phyloP scores from a whole-genome alignment of 2,888 invertebrate species.

The Antheraea assamensis region DNA sequence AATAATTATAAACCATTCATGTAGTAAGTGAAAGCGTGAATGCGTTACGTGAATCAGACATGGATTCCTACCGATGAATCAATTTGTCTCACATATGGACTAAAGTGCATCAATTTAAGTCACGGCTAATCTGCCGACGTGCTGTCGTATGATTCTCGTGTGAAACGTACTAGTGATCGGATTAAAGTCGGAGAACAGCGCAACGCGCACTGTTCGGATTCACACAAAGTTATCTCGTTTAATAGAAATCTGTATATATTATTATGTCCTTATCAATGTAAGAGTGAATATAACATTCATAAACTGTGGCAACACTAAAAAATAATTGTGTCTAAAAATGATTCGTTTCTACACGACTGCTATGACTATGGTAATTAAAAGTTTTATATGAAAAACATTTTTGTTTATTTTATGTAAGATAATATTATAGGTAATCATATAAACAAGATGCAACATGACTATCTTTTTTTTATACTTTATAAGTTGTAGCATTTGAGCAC shows the following conservation, averaged over 20 bases:
- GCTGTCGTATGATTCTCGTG: slow-evolving; percentile 46
- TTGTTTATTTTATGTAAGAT: neutral
- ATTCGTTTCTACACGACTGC: no score
- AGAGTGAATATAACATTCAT: neutral
- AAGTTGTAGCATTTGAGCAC: no score
- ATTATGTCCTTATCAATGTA: neutral
- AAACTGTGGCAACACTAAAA: neutral
- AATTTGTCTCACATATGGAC: slow-evolving; percentile 45
- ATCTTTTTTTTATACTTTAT: no score
- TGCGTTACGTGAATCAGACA: slow-evolving; percentile 8
- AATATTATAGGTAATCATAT: no score
- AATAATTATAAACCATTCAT: neutral
- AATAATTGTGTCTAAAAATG: neutral
- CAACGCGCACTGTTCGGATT: slow-evolving; percentile 18
- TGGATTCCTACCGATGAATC: slow-evolving; percentile 30
- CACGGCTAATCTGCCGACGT: slow-evolving; percentile 53
- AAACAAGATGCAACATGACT: no score
- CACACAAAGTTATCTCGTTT: neutral
- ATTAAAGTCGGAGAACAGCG: slow-evolving; percentile 44
- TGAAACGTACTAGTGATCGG: slow-evolving; percentile 58
- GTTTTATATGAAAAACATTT: neutral
- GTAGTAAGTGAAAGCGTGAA: slow-evolving; percentile 11
- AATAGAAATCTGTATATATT: neutral
- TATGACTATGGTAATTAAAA: neutral
- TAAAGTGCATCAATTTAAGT: slow-evolving; percentile 58